These are phyloP conservation scores for Macroglossus sobrinus DNA, from an alignment of 2,113 vertebrate species.

Conservation along the genomic window DNA sequence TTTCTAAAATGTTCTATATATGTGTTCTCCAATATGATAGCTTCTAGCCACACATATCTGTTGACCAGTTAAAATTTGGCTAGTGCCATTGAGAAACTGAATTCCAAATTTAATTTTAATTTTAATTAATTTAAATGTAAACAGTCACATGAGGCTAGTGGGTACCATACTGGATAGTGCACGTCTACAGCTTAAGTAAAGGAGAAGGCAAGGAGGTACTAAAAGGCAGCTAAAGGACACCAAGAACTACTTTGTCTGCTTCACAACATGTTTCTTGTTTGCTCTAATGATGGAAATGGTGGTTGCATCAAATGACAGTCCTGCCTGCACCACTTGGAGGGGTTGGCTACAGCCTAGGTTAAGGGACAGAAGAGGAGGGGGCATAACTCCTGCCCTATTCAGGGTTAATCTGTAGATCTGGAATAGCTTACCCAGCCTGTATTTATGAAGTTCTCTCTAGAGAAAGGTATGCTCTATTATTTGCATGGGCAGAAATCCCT, in stretches of 20 bases:
- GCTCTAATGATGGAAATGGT: neutral
- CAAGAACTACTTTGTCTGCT: neutral
- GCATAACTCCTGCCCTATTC: neutral
- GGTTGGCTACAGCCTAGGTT: neutral
- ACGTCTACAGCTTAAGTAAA: neutral
- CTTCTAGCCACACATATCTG: neutral
- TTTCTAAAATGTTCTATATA: conserved; percentile 13
- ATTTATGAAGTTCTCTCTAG: neutral
- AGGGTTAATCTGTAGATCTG: neutral
- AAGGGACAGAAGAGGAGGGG: neutral
- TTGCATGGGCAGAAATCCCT: neutral
- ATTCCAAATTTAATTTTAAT: conserved; percentile 37
- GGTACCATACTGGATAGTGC: neutral
- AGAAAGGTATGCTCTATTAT: conserved; percentile 21
- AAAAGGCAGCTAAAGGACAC: neutral
- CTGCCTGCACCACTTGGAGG: neutral
- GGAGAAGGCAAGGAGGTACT: neutral
- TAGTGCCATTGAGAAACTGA: neutral
- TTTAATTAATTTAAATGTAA: conserved; percentile 22
- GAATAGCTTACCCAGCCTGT: neutral
- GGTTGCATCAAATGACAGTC: neutral
- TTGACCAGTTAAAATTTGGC: neutral
- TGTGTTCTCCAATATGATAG: neutral
- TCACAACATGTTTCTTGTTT: neutral
- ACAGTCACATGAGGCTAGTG: neutral